Evolutionary conservation across 1,140 invertebrate species (phyloP), one percentile per base, ranked within the genome.

Genomic region (Pseudomyrmex pallidus): DNA sequence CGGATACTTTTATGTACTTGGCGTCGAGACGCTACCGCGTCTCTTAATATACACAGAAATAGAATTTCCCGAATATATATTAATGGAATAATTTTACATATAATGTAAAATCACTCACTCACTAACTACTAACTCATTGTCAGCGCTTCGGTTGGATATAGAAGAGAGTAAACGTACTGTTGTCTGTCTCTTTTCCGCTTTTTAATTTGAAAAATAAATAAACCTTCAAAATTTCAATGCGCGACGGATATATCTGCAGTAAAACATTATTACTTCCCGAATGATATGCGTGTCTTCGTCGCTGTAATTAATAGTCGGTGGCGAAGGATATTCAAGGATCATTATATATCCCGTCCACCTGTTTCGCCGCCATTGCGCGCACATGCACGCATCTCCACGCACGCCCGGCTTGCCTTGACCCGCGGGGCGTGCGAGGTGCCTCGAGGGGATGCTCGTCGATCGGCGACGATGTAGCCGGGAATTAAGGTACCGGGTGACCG

Each of bases 341-440:
- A 62, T 85, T 83, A 83, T 35, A 35, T 35, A 7, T 74, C 72
- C 22, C 7, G 68, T 86, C 85, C 86, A 87, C 74, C 86, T 87
- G 85, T 73, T 76, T 74, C 73, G 80, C 54, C 87, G 87, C 87
- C 87, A 87, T 66, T 88, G 87, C 83, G 74, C 84, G 85, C 74
- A 82, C 85, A 87, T 63, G 63, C 74, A 88, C 82, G 74, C 76
- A 77, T 35, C 35, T 80, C 61, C 84, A 85, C 67, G 74, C 67
- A 86, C 64, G 77, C 87, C 88, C 85, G 80, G 90, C 84, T 92
- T 84, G 90, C 91, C 91, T 92, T 92, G 91, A 92, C 91, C 91
- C 87, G 90, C 77, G 86, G 90, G 90, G 89, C 88, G 88, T 90
- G 89, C 87, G 89, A 88, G 88, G 88, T 86, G 90, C 86, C 84